These are phyloP conservation scores for Fissipunctia ypsillon DNA, from an alignment of 2,888 invertebrate genomes.

Conservation along the genomic window DNA sequence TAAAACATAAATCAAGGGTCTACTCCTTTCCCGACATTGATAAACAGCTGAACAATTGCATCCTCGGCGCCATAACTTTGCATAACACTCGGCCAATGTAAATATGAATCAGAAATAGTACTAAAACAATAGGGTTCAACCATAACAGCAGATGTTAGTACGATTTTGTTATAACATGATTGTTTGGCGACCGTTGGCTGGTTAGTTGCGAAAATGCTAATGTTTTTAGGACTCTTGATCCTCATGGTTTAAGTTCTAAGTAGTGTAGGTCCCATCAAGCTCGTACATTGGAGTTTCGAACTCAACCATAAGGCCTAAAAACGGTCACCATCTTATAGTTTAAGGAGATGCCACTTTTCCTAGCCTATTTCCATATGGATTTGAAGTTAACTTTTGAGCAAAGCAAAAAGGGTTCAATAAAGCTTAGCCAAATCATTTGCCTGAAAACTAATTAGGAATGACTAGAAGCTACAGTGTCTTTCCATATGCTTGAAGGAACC, in stretches of 20 bases:
- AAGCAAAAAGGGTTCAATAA: background rate
- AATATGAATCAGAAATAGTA: slow-evolving; percentile 27
- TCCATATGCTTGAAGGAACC: background rate
- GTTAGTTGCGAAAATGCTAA: slow-evolving; percentile 8
- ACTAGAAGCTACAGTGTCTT: background rate
- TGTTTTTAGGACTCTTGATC: background rate
- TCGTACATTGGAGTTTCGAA: background rate
- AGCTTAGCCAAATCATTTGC: background rate
- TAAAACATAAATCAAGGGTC: slow-evolving; percentile 30
- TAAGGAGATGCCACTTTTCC: background rate
- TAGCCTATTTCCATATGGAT: too few relatives aligned
- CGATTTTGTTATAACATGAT: slow-evolving; percentile 41
- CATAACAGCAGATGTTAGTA: slow-evolving; percentile 48
- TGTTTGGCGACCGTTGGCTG: slow-evolving; percentile 24
- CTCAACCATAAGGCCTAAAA: background rate
- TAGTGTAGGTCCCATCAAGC: too few relatives aligned
- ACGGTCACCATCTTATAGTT: background rate
- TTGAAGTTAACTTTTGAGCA: too few relatives aligned
- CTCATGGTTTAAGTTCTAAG: background rate
- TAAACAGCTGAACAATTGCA: slow-evolving; percentile 42
- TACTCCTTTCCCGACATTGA: slow-evolving; percentile 11
- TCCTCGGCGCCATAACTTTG: slow-evolving; percentile 15
- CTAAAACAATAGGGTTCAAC: slow-evolving; percentile 50
- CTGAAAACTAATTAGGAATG: background rate
- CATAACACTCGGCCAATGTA: slow-evolving; percentile 46